These are phyloP conservation scores for Phalacrocorax pelagicus DNA, from an alignment of 2,113 vertebrate genomes.

Conservation along the genomic window DNA sequence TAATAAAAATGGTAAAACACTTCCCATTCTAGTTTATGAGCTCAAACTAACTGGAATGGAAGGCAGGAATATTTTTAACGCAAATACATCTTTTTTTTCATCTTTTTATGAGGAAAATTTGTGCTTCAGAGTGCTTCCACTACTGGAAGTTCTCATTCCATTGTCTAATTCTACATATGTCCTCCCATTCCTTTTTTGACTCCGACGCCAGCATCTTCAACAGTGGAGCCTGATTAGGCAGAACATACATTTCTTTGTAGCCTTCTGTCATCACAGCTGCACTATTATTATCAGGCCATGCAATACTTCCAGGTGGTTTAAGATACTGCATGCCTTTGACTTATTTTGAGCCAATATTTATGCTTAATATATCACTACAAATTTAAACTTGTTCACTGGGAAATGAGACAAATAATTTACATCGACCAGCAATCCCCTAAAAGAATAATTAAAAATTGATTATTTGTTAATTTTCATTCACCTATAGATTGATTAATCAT, in stretches of 20 bases:
- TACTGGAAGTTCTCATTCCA: background rate
- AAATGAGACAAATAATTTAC: background rate
- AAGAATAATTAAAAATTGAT: background rate
- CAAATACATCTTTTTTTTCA: background rate
- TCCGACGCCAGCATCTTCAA: background rate
- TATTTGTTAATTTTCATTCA: background rate
- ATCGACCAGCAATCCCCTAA: background rate
- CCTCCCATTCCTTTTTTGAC: background rate
- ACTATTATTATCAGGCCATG: background rate
- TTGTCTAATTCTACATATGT: background rate
- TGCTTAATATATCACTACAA: background rate
- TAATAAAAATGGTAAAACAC: background rate
- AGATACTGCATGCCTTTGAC: background rate
- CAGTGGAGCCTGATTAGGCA: background rate
- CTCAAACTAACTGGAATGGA: background rate
- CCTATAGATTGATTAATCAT: background rate
- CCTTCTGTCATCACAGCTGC: background rate
- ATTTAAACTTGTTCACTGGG: background rate
- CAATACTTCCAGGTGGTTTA: background rate
- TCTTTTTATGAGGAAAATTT: background rate
- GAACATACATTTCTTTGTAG: background rate
- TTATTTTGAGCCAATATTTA: background rate
- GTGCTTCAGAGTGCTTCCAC: background rate
- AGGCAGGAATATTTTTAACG: background rate
- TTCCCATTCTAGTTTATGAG: background rate